Evolutionary conservation across 2,888 invertebrate species (phyloP), one percentile per base, ranked within the genome.

Genomic region (Parnassius glacialis): DNA sequence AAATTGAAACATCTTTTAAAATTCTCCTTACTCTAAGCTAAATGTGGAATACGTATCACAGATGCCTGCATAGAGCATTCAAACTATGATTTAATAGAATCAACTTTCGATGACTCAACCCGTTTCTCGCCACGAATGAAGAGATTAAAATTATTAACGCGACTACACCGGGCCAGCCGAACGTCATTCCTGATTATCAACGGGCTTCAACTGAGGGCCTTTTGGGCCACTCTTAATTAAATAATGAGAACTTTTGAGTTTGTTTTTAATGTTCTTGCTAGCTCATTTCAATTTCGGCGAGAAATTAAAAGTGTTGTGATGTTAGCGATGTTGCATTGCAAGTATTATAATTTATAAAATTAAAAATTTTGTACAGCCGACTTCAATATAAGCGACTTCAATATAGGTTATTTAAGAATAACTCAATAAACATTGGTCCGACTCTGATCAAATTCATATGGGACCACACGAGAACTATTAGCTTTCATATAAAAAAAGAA

Each of bases 161-260:
- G 78, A 74, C 72, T 69, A 61, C 68, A 64, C 68, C 61, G 65
- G 73, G 79, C 85, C 80, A 74, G 84, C 79, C 74, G 69, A 65
- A 68, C 84, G 69, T 80, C 88, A 87, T 87, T 87, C 86, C 85
- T 74, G 83, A 89, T 90, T 88, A 83, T 84, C 75, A 74, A 87
- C 85, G 89, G 77, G 66, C 77, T 73, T 84, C 85, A 79, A 65
- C 65, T 70, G 68, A 51, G 67, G 65, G 67, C 70, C 73, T 56
- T 53, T 50, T 56, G 61, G 57, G 58, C 59, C 64, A 66, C 66
- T 75, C 79, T 82, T 87, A 86, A 87, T 87, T 85, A 84, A 87
- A 84, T 84, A 82, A 83, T 82, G 81, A 80, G 78, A 78, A 72
- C 70, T 68, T 51, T 47, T 50, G 62, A 51, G 48, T 59, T 34